These are phyloP conservation scores for Epinotia bilunana DNA, from an alignment of 2,888 invertebrate species.

Conservation along the genomic window DNA sequence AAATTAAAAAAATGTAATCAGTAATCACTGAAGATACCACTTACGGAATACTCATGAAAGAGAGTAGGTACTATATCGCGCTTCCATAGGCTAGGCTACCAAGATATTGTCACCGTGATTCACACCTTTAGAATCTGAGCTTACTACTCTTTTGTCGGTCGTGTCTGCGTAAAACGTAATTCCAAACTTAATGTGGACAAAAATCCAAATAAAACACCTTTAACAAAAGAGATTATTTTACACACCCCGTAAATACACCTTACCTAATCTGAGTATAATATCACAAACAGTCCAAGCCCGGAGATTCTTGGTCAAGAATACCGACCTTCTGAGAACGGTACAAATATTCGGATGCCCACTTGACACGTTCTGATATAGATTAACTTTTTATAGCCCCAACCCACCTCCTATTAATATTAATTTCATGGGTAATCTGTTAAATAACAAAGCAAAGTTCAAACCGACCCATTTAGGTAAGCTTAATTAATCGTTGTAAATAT, in stretches of 20 bases:
- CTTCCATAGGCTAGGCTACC: background rate
- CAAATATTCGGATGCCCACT: constrained; percentile 31
- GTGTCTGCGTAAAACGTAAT: background rate
- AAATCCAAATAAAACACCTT: background rate
- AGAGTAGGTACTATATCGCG: background rate
- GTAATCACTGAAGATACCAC: background rate
- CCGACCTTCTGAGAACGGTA: constrained; percentile 42
- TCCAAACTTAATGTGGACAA: background rate
- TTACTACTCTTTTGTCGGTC: background rate
- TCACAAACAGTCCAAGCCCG: constrained; percentile 29
- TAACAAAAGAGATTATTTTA: background rate
- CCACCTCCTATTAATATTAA: constrained; percentile 37
- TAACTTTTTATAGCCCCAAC: constrained; percentile 37
- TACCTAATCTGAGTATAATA: constrained; percentile 38
- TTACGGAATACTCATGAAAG: background rate
- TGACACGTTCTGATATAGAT: constrained; percentile 43
- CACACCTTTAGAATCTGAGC: no score
- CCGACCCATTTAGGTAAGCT: background rate
- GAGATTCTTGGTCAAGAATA: constrained; percentile 34
- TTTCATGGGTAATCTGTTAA: constrained; percentile 39
- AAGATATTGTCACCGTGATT: background rate
- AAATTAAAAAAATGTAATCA: no score
- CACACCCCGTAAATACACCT: constrained; percentile 25
- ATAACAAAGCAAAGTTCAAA: constrained; percentile 26
- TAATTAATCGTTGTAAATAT: constrained; percentile 1